Percentiles rank a stretch among this genome's conserved stretches.
These are phyloP conservation scores for Sipha flava DNA, from an alignment of 1,140 invertebrate genomes.

Conservation along the genomic window DNA sequence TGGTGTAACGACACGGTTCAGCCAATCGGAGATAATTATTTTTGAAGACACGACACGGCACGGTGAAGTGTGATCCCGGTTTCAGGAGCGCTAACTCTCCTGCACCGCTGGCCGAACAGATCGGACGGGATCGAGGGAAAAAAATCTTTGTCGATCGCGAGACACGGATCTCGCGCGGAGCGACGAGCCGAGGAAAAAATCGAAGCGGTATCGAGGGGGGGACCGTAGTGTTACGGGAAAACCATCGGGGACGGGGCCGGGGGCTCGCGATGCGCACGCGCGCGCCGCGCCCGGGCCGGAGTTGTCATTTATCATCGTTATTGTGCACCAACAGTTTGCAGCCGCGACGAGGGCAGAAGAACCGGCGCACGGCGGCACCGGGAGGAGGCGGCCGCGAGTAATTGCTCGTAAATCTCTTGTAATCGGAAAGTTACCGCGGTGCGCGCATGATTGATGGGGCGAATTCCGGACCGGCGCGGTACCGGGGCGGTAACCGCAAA, in stretches of 20 bases:
- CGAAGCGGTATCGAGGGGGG: too few species aligned
- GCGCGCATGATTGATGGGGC: slow-evolving; percentile 16
- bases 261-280: neutral
- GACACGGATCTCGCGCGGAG: too few species aligned
- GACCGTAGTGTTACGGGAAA: neutral
- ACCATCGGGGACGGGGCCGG: neutral
- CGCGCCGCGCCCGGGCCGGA: neutral
- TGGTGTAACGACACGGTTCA: too few species aligned
- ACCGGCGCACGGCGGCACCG: neutral
- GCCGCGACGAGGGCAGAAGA: neutral
- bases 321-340: slow-evolving; percentile 12
- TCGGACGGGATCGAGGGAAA: too few species aligned
- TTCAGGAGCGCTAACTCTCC: too few species aligned
- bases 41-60: too few species aligned
- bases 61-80: too few species aligned
- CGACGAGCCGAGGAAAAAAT: too few species aligned
- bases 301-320: slow-evolving; percentile 29
- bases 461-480: slow-evolving; percentile 1
- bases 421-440: slow-evolving; percentile 17
- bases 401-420: slow-evolving; percentile 32
- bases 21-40: too few species aligned
- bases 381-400: neutral
- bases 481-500: slow-evolving; percentile 14
- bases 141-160: too few species aligned
- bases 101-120: too few species aligned